A percentile compares a stretch with the other conserved stretches of the same genome.
Evolutionary conservation across 2,113 vertebrate species (phyloP).

Genomic region (Gallinago jamesoni): DNA sequence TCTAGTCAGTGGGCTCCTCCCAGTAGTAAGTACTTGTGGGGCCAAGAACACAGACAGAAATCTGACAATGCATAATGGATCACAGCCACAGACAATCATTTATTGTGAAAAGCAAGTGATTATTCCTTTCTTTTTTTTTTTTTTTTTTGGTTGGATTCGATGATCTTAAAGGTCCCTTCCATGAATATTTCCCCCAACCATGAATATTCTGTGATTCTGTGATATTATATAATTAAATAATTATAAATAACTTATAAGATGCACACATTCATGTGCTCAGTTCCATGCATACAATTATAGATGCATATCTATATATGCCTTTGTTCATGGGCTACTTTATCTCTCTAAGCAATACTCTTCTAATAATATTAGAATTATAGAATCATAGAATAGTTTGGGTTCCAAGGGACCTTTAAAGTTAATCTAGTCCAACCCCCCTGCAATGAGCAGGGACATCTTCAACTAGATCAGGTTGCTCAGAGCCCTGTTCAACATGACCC

Average conservation of each 20-base stretch:
- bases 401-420: background rate
- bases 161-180: no score
- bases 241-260: background rate
- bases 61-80: background rate
- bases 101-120: background rate
- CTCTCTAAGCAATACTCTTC: background rate
- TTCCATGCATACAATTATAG: background rate
- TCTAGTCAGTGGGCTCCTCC: slow-evolving; percentile 29
- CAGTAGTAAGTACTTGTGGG: background rate
- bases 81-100: background rate
- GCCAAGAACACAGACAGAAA: slow-evolving; percentile 20
- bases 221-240: background rate
- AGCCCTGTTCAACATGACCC: background rate
- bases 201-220: background rate
- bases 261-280: background rate
- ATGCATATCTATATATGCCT: background rate
- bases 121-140: background rate
- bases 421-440: background rate
- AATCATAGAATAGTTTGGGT: background rate
- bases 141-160: no score
- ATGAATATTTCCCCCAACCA: no score
- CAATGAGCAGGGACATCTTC: background rate
- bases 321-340: background rate
- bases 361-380: background rate
- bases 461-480: background rate